A percentile compares a stretch with the other conserved stretches of the same genome.
Conservation (phyloP, 2,797 vertebrate genomes). For the Mormyrops boulengeri region DNA sequence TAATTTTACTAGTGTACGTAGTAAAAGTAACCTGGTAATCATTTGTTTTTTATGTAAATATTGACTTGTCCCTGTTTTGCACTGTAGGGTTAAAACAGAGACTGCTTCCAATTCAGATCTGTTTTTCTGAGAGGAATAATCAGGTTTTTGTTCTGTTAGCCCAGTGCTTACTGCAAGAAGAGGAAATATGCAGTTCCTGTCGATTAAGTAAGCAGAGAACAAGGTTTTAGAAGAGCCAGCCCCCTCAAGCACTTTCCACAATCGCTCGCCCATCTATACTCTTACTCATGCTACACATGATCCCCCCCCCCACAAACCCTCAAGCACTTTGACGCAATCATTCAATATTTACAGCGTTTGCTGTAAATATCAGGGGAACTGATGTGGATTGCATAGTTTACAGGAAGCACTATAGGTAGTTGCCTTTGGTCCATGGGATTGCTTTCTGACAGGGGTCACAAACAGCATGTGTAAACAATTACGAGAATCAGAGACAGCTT, state of each 20-base stretch:
- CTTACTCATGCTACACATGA: slow-evolving; percentile 16
- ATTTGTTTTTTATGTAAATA: not conserved
- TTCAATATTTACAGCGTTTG: not conserved
- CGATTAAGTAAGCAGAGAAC: slow-evolving; percentile 50
- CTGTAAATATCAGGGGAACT: slow-evolving; percentile 26
- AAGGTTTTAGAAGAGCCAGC: slow-evolving; percentile 43
- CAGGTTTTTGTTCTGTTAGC: not conserved
- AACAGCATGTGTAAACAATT: slow-evolving; percentile 45
- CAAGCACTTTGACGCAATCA: not conserved
- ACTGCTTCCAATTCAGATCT: not conserved
- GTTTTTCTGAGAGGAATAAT: not conserved
- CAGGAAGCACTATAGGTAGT: slow-evolving; percentile 43
- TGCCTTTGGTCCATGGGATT: slow-evolving; percentile 16
- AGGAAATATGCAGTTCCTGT: slow-evolving; percentile 38
- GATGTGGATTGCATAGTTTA: slow-evolving; percentile 38
- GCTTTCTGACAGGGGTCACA: not conserved
- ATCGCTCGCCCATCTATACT: not conserved
- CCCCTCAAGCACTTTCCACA: not conserved
- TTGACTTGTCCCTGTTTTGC: not conserved
- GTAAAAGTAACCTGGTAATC: not conserved
- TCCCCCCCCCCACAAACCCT: slow-evolving; percentile 23
- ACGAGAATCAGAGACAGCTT: slow-evolving; percentile 34
- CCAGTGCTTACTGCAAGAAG: not conserved
- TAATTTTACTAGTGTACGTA: not conserved
- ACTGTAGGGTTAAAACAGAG: not conserved